phyloP scores from a whole-genome alignment of 2,113 vertebrate species.

The Microtus pennsylvanicus region DNA sequence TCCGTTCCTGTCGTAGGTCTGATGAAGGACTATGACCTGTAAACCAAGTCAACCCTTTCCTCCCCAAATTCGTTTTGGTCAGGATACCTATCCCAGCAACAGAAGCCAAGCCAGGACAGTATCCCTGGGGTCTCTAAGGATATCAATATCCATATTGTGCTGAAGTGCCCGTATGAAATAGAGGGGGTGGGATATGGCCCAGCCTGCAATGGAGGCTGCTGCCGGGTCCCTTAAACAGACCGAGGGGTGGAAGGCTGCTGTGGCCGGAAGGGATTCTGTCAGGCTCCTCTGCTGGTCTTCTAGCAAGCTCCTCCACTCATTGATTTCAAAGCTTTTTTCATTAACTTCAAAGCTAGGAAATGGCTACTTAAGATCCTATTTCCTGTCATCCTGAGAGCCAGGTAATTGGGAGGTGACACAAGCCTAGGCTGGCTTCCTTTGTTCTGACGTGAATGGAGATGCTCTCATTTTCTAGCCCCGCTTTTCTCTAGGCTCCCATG shows the following conservation, averaged over 20 bases:
- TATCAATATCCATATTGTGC: not conserved
- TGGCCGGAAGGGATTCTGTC: not conserved
- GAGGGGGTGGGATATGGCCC: too few species aligned
- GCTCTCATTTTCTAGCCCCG: not conserved
- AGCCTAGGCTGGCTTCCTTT: not conserved
- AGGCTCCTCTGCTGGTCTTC: not conserved
- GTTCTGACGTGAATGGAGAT: not conserved
- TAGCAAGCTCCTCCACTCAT: not conserved
- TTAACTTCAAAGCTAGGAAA: conserved; percentile 66
- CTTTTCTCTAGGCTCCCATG: not conserved
- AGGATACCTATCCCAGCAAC: not conserved
- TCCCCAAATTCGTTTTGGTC: not conserved
- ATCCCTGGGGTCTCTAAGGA: not conserved
- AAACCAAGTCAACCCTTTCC: not conserved
- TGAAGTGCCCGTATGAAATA: not conserved
- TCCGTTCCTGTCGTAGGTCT: not conserved
- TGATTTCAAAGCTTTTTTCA: not conserved
- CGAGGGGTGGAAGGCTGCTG: not conserved
- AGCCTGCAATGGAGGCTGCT: not conserved
- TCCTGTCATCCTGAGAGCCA: conserved; percentile 46
- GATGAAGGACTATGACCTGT: not conserved
- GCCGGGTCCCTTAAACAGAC: not conserved
- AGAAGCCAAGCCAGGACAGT: not conserved
- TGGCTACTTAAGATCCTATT: not conserved
- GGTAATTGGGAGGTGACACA: conserved; percentile 26